Evolutionary conservation across 2,797 vertebrate genomes (phyloP), one percentile per base, ranked within the genome.

Genomic region (Threskiornis aethiopicus): DNA sequence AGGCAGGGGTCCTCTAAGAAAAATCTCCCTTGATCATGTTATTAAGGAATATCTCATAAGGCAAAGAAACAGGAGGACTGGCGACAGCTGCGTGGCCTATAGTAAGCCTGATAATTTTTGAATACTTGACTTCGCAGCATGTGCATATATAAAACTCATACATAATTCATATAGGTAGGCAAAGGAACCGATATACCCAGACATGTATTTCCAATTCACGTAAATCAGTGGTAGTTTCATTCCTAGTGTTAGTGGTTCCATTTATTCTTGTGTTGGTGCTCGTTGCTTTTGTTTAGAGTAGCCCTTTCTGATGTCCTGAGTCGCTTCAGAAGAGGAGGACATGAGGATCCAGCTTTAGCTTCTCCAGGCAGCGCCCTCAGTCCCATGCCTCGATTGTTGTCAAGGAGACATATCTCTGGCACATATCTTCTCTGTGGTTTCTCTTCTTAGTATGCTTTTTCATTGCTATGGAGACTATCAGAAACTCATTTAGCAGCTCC

Each of bases 391-490:
- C 3, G 4, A 39, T 55, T 86, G 97, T 97, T 97, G 97, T 96
- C 96, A 97, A 96, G 97, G 97, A 97, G 91, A 97, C 92, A 44
- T 88, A 92, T 94, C 94, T 97, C 87, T 82, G 76, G 93, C 93
- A 97, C 65, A 55, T 29, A 90, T 96, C 92, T 93, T 96, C 78
- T 91, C 79, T 55, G 66, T 91, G 91, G 72, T 79, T 97, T 93
- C 82, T 96, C 88, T 35, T 95, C 94, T 88, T 91, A 91, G 84
- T 81, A 51, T 59, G 94, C 87, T 92, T 96, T 97, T 18, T 89
- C 69, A 97, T 97, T 97, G 96, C 97, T 92, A 97, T 97, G 96
- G 97, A 96, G 94, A 97, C 95, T 95, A 94, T 96, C 96, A 92
- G 89, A 90, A 95, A 96, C 89, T 95, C 97, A 91, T 95, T 90